A percentile compares a stretch with the other conserved stretches of the same genome.
These are phyloP conservation scores for Stegophylla sp. DNA, from an alignment of 2,888 invertebrate species.

Conservation along the genomic window DNA sequence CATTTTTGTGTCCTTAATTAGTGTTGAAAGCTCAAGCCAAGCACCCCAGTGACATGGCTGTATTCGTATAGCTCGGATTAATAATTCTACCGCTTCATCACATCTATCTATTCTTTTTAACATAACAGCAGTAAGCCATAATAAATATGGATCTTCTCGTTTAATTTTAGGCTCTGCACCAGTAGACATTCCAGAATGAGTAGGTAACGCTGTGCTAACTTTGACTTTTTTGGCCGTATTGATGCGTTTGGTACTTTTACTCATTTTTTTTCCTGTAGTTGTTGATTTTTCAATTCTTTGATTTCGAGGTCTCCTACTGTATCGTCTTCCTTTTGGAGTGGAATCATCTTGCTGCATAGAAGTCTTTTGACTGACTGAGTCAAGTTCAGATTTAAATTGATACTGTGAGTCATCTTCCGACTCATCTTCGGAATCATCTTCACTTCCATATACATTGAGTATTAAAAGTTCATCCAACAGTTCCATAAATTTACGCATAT, in stretches of 20 bases:
- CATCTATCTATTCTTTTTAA: constrained; percentile 84
- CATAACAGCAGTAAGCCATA: constrained; percentile 68
- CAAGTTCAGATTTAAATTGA: constrained; percentile 3
- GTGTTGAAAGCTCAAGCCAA: constrained; percentile 87
- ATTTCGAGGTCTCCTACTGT: constrained; percentile 69
- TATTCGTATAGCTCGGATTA: constrained; percentile 79
- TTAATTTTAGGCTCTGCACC: constrained; percentile 64
- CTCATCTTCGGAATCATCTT: constrained; percentile 49
- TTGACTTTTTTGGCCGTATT: constrained; percentile 28
- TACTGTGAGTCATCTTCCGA: constrained; percentile 21
- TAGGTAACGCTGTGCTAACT: not conserved
- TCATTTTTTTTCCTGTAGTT: constrained; percentile 30
- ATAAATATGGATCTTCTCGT: constrained; percentile 52
- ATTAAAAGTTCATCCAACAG: constrained; percentile 51
- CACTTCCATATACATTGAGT: constrained; percentile 47
- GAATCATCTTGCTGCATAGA: constrained; percentile 4
- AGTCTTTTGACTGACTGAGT: not conserved
- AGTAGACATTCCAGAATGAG: constrained; percentile 64
- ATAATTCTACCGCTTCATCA: constrained; percentile 78
- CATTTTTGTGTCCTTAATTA: constrained; percentile 84
- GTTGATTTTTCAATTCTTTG: constrained; percentile 33
- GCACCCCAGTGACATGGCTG: constrained; percentile 93
- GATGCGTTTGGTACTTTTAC: constrained; percentile 21
- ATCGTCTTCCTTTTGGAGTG: constrained; percentile 44
- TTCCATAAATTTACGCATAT: constrained; percentile 43